These are phyloP conservation scores for Merops nubicus DNA, from an alignment of 2,113 vertebrate genomes.

Conservation along the genomic window DNA sequence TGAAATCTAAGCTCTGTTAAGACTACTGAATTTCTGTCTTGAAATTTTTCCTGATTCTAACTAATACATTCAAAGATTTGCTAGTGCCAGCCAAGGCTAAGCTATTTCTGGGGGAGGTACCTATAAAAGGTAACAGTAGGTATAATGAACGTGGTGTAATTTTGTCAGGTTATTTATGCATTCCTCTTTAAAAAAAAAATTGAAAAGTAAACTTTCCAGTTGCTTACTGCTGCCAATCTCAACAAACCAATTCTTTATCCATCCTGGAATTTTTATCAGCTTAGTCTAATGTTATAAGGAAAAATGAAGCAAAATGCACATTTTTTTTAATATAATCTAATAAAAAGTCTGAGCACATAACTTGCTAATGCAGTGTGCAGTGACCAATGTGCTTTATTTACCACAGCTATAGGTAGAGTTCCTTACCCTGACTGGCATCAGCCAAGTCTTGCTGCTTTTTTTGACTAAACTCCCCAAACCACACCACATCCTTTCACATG, in stretches of 20 bases:
- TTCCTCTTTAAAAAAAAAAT: not conserved
- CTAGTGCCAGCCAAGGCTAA: not conserved
- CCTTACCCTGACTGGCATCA: not conserved
- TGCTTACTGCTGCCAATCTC: conserved; percentile 6
- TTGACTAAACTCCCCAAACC: not conserved
- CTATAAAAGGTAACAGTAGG: conserved; percentile 1
- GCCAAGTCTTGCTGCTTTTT: not conserved
- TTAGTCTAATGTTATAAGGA: conserved; percentile 3
- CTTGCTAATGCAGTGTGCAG: not conserved
- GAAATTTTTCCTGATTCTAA: not conserved
- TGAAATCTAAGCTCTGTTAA: conserved; percentile 39
- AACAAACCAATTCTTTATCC: conserved; percentile 51
- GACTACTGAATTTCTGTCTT: conserved; percentile 30
- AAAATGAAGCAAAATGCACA: conserved; percentile 8
- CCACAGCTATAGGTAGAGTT: not conserved
- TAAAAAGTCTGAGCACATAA: not conserved
- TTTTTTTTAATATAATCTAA: not conserved
- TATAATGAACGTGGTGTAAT: not conserved
- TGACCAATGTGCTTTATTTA: not conserved
- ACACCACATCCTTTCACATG: not conserved
- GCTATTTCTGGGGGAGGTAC: not conserved
- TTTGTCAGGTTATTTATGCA: not conserved
- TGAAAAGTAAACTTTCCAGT: not conserved
- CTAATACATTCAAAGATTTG: not conserved
- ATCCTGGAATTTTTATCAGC: conserved; percentile 47